Percentiles rank a stretch among this genome's conserved stretches.
Conservation (phyloP, 2,888 invertebrate species). For the Acleris laterana region DNA sequence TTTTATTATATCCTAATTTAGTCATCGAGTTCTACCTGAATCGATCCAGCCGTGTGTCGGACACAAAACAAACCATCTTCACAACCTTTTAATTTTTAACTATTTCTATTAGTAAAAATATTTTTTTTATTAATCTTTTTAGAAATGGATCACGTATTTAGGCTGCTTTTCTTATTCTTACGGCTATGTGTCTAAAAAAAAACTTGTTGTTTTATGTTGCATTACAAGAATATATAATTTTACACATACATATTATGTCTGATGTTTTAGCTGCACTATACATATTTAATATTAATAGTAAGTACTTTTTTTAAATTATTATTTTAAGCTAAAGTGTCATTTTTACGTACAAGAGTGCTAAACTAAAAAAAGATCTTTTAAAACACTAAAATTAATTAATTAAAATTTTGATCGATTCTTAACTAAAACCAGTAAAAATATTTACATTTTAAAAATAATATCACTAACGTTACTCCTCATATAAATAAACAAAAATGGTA, state of each 20-base stretch:
- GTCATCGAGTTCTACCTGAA: too few species aligned
- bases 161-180: not conserved
- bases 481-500: constrained; percentile 29
- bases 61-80: too few species aligned
- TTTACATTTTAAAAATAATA: constrained; percentile 36
- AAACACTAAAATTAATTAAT: constrained; percentile 10
- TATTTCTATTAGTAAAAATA: too few species aligned
- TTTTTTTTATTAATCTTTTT: too few species aligned
- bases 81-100: too few species aligned
- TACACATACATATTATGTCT: not conserved
- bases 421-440: constrained; percentile 13
- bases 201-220: not conserved
- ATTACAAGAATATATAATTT: not conserved
- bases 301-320: constrained; percentile 16
- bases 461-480: constrained; percentile 29
- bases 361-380: constrained; percentile 15
- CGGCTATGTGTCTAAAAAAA: not conserved
- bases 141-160: not conserved
- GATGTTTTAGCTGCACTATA: constrained; percentile 1
- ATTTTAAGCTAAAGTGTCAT: constrained; percentile 17
- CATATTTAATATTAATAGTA: constrained; percentile 12
- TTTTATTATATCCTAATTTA: too few species aligned
- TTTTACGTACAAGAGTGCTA: constrained; percentile 13
- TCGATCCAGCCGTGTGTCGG: too few species aligned
- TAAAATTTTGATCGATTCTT: not conserved